Conservation (phyloP, 2,797 vertebrate genomes). For the Petrocephalus sullivani region DNA sequence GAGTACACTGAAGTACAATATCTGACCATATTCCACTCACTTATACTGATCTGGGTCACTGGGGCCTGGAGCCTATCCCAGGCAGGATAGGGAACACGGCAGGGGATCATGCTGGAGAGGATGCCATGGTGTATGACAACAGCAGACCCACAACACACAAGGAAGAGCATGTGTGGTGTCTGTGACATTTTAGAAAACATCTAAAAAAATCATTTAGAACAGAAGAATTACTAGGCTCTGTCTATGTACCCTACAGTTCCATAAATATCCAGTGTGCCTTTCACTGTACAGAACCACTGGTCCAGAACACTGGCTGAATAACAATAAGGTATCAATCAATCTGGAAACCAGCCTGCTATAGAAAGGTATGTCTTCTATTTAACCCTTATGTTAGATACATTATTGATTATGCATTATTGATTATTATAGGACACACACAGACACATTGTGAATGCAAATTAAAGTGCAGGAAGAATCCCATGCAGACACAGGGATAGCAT, state of each 20-base stretch:
- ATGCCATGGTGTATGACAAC: neutral
- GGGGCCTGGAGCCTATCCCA: neutral
- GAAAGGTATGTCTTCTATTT: neutral
- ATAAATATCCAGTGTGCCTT: constrained; percentile 2
- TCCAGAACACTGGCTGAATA: neutral
- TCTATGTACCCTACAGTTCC: neutral
- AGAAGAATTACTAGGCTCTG: neutral
- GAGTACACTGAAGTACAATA: neutral
- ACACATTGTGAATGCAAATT: neutral
- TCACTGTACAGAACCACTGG: constrained; percentile 8
- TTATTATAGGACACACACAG: neutral
- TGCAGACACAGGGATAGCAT: neutral
- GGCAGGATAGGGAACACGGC: neutral
- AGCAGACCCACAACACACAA: neutral
- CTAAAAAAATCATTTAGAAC: neutral
- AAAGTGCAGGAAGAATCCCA: neutral
- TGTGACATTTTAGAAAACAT: neutral
- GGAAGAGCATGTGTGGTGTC: neutral
- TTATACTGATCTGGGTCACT: neutral
- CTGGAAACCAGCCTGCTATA: neutral
- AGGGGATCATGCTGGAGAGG: no score
- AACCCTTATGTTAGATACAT: neutral
- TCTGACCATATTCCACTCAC: neutral
- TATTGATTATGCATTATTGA: neutral
- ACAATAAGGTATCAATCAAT: neutral